phyloP scores from a whole-genome alignment of 2,113 vertebrate genomes.

The Lamprotornis superbus region DNA sequence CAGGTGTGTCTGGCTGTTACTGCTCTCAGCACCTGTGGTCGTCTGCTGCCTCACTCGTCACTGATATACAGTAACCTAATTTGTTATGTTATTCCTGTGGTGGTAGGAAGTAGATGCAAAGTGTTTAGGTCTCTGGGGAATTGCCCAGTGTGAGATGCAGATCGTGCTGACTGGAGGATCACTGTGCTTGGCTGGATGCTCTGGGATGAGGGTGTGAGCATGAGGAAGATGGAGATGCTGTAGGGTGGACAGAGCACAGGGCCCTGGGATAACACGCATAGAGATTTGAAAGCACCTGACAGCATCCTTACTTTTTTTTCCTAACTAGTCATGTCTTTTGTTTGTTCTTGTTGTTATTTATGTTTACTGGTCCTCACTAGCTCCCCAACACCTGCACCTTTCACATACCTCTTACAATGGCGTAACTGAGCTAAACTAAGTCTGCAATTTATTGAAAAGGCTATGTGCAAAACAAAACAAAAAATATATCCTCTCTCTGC shows the following conservation, averaged over 20 bases:
- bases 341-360: not conserved
- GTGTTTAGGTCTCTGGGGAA: not conserved
- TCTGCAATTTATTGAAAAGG: not conserved
- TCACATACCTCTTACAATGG: not conserved
- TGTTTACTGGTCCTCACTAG: not conserved
- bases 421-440: not conserved
- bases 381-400: not conserved
- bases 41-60: not conserved
- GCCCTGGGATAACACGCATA: accelerated
- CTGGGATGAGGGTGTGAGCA: not conserved
- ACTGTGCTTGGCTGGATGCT: not conserved
- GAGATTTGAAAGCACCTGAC: not conserved
- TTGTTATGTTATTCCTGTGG: not conserved
- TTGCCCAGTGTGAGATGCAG: not conserved
- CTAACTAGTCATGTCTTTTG: not conserved
- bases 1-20: not conserved
- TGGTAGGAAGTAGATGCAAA: not conserved
- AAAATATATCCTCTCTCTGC: not conserved
- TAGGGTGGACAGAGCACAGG: not conserved
- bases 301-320: not conserved
- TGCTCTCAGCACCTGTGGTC: accelerated
- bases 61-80: not conserved
- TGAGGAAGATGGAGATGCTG: not conserved
- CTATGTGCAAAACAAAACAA: not conserved
- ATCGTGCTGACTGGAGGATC: not conserved